Evolutionary conservation across 2,797 vertebrate genomes (phyloP).

Genomic region (Orestias chungarensis): DNA sequence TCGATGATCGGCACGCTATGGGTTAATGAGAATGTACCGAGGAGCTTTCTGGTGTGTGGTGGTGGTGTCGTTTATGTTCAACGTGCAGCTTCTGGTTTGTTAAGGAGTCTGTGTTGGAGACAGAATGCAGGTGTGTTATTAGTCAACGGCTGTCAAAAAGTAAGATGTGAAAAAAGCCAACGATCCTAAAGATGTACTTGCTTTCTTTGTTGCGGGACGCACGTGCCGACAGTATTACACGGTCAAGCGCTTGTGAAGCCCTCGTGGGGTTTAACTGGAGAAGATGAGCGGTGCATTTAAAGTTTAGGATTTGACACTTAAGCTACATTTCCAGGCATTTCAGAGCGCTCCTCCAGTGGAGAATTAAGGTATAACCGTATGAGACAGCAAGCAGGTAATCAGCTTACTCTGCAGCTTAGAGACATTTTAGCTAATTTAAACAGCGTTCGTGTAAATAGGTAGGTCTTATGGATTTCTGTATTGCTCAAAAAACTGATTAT

Average conservation of each 20-base stretch:
- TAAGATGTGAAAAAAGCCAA: slow-evolving; percentile 19
- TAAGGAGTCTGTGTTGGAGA: not conserved
- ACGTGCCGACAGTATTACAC: slow-evolving; percentile 62
- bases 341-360: slow-evolving; percentile 52
- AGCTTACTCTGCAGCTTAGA: slow-evolving; percentile 51
- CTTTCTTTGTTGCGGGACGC: slow-evolving; percentile 48
- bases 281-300: slow-evolving; percentile 40
- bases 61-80: not conserved
- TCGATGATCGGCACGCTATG: not conserved
- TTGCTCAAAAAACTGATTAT: slow-evolving; percentile 31
- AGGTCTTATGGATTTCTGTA: slow-evolving; percentile 19
- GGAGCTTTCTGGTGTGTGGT: slow-evolving; percentile 5
- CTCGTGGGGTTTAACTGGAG: slow-evolving; percentile 50
- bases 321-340: slow-evolving; percentile 72
- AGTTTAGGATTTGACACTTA: slow-evolving; percentile 58
- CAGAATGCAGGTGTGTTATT: not conserved
- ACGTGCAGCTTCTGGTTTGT: not conserved
- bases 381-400: slow-evolving; percentile 60
- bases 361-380: slow-evolving; percentile 42
- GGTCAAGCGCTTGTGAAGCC: slow-evolving; percentile 46
- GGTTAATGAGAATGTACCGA: slow-evolving; percentile 15
- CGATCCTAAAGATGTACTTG: slow-evolving; percentile 8
- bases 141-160: slow-evolving; percentile 22
- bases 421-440: slow-evolving; percentile 49
- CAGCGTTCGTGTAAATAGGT: slow-evolving; percentile 1